These are phyloP conservation scores for Pachyrhynchus sulphureomaculatus DNA, from an alignment of 1,140 invertebrate genomes.

Conservation along the genomic window DNA sequence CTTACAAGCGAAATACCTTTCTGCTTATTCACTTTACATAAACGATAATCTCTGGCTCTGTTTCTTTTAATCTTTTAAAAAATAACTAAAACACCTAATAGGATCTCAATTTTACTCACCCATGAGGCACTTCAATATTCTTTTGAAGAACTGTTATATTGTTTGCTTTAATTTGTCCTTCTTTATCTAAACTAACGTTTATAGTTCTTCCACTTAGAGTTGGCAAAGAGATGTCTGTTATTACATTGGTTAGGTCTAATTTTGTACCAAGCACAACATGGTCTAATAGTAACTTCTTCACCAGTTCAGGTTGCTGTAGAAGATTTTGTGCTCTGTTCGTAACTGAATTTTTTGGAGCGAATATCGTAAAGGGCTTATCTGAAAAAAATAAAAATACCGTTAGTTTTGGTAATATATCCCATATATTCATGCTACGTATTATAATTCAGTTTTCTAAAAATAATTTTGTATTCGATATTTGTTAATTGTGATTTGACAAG, in stretches of 20 bases:
- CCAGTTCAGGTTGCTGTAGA: constrained; percentile 49
- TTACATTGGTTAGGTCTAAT: constrained; percentile 49
- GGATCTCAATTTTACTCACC: constrained; percentile 20
- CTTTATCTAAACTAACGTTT: constrained; percentile 51
- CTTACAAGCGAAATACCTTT: too few species aligned
- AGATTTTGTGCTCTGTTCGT: constrained; percentile 53
- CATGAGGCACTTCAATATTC: constrained; percentile 51
- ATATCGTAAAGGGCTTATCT: constrained; percentile 62
- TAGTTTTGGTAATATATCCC: too few species aligned
- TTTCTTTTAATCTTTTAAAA: neutral
- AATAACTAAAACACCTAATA: neutral
- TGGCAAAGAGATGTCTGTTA: constrained; percentile 54
- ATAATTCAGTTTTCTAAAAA: too few species aligned
- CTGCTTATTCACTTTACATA: too few species aligned
- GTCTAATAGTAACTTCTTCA: constrained; percentile 59
- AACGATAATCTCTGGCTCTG: too few species aligned
- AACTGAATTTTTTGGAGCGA: constrained; percentile 59
- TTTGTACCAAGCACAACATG: constrained; percentile 57
- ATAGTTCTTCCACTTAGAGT: constrained; percentile 57
- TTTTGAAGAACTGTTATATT: constrained; percentile 49
- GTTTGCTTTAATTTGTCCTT: constrained; percentile 53
- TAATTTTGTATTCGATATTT: too few species aligned
- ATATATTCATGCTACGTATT: too few species aligned
- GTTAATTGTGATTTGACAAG: too few species aligned
- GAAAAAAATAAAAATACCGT: constrained; percentile 39